phyloP scores from a whole-genome alignment of 2,113 vertebrate species.

The Laticauda laticaudata region DNA sequence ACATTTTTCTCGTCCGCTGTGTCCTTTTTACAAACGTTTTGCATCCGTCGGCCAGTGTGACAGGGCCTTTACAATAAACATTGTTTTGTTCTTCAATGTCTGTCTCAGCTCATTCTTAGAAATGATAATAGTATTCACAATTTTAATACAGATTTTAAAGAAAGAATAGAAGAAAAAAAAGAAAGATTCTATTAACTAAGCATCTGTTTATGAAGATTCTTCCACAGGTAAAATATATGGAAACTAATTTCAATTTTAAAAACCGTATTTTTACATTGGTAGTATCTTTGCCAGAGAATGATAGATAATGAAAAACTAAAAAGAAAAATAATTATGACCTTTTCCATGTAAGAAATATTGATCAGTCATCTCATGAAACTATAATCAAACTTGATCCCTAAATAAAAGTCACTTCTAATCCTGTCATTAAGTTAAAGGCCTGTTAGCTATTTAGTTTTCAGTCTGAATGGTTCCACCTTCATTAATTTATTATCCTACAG shows the following conservation, averaged over 20 bases:
- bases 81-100: no score
- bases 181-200: constrained; percentile 46
- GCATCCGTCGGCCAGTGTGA: no score
- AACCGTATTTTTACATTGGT: neutral
- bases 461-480: neutral
- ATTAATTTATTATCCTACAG: neutral
- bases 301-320: neutral
- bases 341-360: neutral
- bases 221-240: constrained; percentile 50
- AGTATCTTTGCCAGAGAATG: constrained; percentile 9
- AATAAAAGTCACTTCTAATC: neutral
- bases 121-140: neutral
- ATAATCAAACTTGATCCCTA: neutral
- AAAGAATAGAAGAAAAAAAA: neutral
- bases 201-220: constrained; percentile 62
- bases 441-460: constrained; percentile 15
- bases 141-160: neutral
- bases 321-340: neutral
- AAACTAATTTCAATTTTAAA: constrained; percentile 10
- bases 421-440: constrained; percentile 21
- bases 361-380: constrained; percentile 13
- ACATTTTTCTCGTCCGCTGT: no score
- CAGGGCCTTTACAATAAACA: no score
- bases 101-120: no score
- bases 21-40: no score